phyloP scores from a whole-genome alignment of 2,113 vertebrate genomes.

The Nerophis lumbriciformis region DNA sequence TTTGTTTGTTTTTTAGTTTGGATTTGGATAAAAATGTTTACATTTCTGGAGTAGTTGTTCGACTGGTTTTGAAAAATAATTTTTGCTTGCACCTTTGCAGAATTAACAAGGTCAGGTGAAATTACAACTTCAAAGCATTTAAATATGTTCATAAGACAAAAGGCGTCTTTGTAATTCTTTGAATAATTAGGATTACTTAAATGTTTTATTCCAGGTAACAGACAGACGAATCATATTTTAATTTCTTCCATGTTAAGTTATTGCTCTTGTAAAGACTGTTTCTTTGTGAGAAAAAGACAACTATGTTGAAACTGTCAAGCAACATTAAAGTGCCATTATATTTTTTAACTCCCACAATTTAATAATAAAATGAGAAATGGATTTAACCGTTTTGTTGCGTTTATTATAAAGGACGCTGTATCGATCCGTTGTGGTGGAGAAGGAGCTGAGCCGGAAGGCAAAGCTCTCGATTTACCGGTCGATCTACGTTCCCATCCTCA shows the following conservation, averaged over 20 bases:
- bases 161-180: constrained; percentile 19
- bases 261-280: constrained; percentile 84
- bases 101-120: not conserved
- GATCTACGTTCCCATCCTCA: too few species aligned
- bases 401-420: constrained; percentile 41
- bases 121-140: constrained; percentile 12
- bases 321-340: not conserved
- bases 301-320: not conserved
- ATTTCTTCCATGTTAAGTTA: constrained; percentile 76
- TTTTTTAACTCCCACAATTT: constrained; percentile 44
- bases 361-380: constrained; percentile 43
- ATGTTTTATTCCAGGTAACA: constrained; percentile 12
- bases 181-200: constrained; percentile 27
- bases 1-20: not conserved
- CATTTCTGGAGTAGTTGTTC: not conserved
- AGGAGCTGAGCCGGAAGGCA: too few species aligned
- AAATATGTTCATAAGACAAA: constrained; percentile 1
- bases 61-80: not conserved
- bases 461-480: too few species aligned
- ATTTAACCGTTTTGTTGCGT: not conserved
- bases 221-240: constrained; percentile 25
- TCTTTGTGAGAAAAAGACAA: constrained; percentile 11
- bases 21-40: not conserved
- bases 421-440: too few species aligned
- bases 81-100: constrained; percentile 7